These are phyloP conservation scores for Sepiola atlantica DNA, from an alignment of 2,888 invertebrate genomes.

Conservation along the genomic window DNA sequence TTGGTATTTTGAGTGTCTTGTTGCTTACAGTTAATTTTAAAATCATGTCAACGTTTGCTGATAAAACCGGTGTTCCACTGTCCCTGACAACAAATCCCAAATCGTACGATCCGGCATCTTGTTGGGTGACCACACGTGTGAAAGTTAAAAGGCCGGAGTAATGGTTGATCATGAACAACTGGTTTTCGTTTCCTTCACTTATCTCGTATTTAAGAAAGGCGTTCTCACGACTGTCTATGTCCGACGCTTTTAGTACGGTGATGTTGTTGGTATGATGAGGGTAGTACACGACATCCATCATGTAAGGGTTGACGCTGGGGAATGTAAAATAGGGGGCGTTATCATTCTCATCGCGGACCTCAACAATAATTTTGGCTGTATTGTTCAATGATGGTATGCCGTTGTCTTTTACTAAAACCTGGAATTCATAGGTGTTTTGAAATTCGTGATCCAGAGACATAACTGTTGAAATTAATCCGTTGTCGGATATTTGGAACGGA, in stretches of 20 bases:
- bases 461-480: background rate
- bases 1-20: background rate
- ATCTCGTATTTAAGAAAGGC: background rate
- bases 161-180: constrained; percentile 6
- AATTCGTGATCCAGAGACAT: constrained; percentile 20
- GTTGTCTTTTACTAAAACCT: background rate
- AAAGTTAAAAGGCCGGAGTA: background rate
- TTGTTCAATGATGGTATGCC: constrained; percentile 32
- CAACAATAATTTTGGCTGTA: background rate
- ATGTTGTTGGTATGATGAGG: background rate
- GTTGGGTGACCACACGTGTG: background rate
- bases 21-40: background rate
- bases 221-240: background rate
- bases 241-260: background rate
- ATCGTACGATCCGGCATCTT: background rate
- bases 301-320: background rate
- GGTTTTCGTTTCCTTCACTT: background rate
- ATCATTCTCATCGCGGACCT: background rate
- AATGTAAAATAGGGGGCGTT: background rate
- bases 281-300: background rate
- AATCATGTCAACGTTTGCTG: background rate
- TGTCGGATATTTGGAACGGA: background rate
- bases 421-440: background rate
- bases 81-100: background rate
- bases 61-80: background rate